These are phyloP conservation scores for Xenopus tropicalis DNA, from an alignment of 2,113 vertebrate genomes.

Conservation along the genomic window DNA sequence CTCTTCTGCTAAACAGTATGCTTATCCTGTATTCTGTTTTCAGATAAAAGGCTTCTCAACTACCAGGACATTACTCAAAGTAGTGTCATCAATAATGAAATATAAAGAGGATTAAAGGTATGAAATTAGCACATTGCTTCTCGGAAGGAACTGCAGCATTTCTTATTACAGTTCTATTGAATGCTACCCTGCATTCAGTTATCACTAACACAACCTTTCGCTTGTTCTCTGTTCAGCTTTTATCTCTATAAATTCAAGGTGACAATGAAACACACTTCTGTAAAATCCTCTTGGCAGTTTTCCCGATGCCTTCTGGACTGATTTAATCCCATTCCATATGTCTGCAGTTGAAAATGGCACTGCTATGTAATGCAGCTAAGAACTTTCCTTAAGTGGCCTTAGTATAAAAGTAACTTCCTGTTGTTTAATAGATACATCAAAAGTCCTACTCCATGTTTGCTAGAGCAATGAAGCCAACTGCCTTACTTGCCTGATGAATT, in stretches of 20 bases:
- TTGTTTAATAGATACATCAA: neutral
- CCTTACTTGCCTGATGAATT: no score
- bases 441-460: no score
- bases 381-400: neutral
- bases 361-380: conserved; percentile 34
- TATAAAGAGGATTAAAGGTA: conserved; percentile 54
- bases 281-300: conserved; percentile 54
- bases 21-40: conserved; percentile 47
- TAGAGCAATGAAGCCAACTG: no score
- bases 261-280: conserved; percentile 58
- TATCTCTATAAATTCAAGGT: conserved; percentile 62
- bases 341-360: conserved; percentile 51
- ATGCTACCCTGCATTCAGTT: conserved; percentile 51
- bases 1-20: no score
- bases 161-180: conserved; percentile 53
- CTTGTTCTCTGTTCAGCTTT: conserved; percentile 57
- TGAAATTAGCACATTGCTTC: conserved; percentile 54
- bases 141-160: conserved; percentile 54
- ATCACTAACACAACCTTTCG: conserved; percentile 54
- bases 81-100: conserved; percentile 57
- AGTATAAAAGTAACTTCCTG: neutral
- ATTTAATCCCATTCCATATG: conserved; percentile 59
- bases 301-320: conserved; percentile 52
- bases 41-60: conserved; percentile 42
- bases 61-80: conserved; percentile 48